Evolutionary conservation across 2,797 vertebrate species (phyloP).

Genomic region (Macrochelys suwanniensis): DNA sequence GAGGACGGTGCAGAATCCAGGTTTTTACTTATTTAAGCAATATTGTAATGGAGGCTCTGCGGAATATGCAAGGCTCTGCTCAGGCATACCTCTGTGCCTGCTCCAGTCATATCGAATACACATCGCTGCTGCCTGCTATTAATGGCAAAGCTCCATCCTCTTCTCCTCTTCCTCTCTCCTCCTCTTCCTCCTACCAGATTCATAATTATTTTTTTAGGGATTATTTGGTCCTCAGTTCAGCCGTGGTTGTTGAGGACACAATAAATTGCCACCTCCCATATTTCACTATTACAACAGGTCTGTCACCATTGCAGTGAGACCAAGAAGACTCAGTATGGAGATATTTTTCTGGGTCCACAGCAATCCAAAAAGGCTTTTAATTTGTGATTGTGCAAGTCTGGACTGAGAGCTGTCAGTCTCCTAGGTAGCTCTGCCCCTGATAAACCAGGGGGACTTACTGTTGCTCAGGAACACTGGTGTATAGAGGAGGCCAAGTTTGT

Average conservation of each 20-base stretch:
- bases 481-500: not conserved
- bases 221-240: not conserved
- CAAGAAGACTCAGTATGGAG: not conserved
- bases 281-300: not conserved
- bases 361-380: no score
- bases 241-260: not conserved
- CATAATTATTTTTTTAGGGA: not conserved
- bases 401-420: not conserved
- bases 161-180: not conserved
- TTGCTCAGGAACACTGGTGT: not conserved
- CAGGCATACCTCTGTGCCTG: slow-evolving; percentile 38
- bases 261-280: not conserved
- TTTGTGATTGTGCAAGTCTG: not conserved
- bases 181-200: not conserved
- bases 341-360: not conserved
- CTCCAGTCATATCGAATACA: slow-evolving; percentile 41
- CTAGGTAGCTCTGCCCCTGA: not conserved
- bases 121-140: slow-evolving; percentile 32
- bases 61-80: slow-evolving; percentile 36
- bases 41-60: slow-evolving; percentile 29
- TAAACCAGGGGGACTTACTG: not conserved
- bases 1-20: slow-evolving; percentile 5
- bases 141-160: not conserved
- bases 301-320: not conserved
- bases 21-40: slow-evolving; percentile 56